Conservation (phyloP, 37 sponge, comb jelly and placozoan genomes). For the Agelas oroides region DNA sequence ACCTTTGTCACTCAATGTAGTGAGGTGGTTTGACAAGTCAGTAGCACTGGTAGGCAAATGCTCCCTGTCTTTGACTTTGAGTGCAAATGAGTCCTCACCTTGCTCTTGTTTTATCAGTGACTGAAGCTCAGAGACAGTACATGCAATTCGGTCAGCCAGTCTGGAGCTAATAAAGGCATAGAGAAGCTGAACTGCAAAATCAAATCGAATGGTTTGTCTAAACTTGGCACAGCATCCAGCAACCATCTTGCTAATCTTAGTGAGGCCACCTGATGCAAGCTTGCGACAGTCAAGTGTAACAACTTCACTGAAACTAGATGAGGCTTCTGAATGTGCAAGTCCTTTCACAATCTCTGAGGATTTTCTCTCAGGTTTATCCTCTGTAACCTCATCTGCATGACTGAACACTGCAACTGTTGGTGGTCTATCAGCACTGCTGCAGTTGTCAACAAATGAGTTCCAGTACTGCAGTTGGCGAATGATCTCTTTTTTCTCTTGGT, state of each 20-base stretch:
- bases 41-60: not conserved
- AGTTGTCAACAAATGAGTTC: constrained; percentile 2
- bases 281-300: not conserved
- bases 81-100: not conserved
- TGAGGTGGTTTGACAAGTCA: not conserved
- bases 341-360: not conserved
- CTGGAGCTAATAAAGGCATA: constrained; percentile 13
- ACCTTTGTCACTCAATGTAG: constrained; percentile 18
- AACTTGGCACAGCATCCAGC: not conserved
- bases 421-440: not conserved
- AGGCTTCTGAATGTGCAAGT: not conserved
- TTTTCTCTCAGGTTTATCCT: not conserved
- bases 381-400: constrained; percentile 13
- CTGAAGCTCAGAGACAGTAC: not conserved
- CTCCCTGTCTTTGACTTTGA: not conserved
- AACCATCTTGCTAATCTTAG: not conserved
- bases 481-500: not conserved
- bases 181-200: not conserved
- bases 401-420: not conserved
- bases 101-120: not conserved
- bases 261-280: not conserved
- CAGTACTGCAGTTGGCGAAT: constrained; percentile 8
- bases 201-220: not conserved
- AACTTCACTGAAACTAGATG: not conserved
- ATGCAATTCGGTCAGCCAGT: not conserved